Percentiles rank a stretch among this genome's conserved stretches.
phyloP scores from a whole-genome alignment of 2,113 vertebrate genomes.

The Indicator indicator region DNA sequence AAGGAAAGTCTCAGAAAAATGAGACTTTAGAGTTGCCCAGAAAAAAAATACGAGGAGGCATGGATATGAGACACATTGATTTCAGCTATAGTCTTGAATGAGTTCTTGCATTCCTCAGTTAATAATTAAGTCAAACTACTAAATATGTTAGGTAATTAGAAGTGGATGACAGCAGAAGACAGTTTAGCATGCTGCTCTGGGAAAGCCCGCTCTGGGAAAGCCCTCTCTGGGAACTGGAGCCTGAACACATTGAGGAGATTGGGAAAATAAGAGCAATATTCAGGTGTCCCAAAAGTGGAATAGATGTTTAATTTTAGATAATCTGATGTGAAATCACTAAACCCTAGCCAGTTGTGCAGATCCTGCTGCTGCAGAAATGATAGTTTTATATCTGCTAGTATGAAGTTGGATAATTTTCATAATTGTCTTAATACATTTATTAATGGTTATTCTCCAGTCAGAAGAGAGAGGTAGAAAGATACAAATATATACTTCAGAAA shows the following conservation, averaged over 20 bases:
- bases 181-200: neutral
- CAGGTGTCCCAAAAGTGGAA: neutral
- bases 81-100: neutral
- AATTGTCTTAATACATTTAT: neutral
- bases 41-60: neutral
- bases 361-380: neutral
- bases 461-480: neutral
- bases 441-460: neutral
- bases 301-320: neutral
- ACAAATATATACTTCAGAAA: neutral
- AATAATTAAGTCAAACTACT: neutral
- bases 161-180: neutral
- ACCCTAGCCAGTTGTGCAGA: neutral
- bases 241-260: neutral
- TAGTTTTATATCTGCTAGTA: neutral
- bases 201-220: neutral
- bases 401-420: neutral
- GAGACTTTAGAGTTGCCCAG: neutral
- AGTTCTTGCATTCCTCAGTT: neutral
- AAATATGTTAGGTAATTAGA: neutral
- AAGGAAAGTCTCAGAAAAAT: neutral
- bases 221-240: too few relatives aligned
- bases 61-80: neutral
- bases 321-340: neutral
- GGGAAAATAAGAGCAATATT: neutral